A percentile compares a stretch with the other conserved stretches of the same genome.
phyloP scores from a whole-genome alignment of 2,888 invertebrate species.

The Tetragonisca angustula region DNA sequence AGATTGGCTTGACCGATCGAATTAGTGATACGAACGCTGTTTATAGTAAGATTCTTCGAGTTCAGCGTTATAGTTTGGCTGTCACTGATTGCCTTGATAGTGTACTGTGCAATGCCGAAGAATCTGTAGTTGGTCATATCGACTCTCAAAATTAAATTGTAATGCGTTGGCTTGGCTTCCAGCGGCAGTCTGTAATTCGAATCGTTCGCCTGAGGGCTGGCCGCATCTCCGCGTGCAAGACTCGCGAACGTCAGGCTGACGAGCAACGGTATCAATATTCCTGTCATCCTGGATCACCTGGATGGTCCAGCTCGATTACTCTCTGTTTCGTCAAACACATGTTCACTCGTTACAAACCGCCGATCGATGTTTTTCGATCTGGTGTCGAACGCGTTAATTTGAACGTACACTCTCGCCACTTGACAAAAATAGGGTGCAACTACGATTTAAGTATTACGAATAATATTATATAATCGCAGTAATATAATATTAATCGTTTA shows the following conservation, averaged over 20 bases:
- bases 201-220: not conserved
- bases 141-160: constrained; percentile 84
- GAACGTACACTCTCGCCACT: too few species aligned
- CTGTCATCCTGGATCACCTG: constrained; percentile 29
- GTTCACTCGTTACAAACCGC: not conserved
- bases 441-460: too few species aligned
- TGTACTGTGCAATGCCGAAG: constrained; percentile 31
- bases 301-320: not conserved
- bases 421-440: too few species aligned
- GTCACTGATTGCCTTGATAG: not conserved
- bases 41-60: constrained; percentile 39
- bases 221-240: not conserved
- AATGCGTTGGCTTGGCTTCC: constrained; percentile 84
- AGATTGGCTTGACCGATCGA: fast-evolving
- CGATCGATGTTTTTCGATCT: not conserved
- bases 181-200: constrained; percentile 85
- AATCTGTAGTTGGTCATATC: constrained; percentile 79
- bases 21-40: fast-evolving
- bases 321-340: constrained; percentile 11
- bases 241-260: constrained; percentile 25
- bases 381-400: not conserved
- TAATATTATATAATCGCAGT: too few species aligned
- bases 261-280: constrained; percentile 22
- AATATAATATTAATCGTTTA: too few species aligned
- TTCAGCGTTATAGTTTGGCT: constrained; percentile 41